Percentiles rank a stretch among this genome's conserved stretches.
Evolutionary conservation across 1,140 invertebrate species (phyloP).

Genomic region (Bombus difficillimus): DNA sequence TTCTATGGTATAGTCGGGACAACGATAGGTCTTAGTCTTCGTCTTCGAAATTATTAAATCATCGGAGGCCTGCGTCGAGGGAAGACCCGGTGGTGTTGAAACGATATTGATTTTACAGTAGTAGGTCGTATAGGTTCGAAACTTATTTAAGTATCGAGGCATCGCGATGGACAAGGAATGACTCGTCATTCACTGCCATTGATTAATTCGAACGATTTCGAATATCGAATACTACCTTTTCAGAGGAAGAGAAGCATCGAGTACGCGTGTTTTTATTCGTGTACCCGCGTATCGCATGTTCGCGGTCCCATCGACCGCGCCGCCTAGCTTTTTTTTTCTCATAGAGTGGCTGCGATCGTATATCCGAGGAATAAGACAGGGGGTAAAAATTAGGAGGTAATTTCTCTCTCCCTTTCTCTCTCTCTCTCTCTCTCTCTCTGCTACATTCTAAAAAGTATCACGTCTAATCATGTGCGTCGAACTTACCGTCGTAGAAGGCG

Average conservation of each 20-base stretch:
- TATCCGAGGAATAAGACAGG: conserved; percentile 41
- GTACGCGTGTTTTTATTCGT: conserved; percentile 27
- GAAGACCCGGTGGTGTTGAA: background rate
- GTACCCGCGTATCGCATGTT: conserved; percentile 42
- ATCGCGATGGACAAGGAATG: background rate
- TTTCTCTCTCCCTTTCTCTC: conserved; percentile 2
- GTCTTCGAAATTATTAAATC: background rate
- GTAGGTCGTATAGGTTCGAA: background rate
- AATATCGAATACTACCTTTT: background rate
- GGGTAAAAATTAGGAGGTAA: conserved; percentile 34
- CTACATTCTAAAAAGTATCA: background rate
- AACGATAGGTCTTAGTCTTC: conserved; percentile 5
- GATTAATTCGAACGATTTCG: background rate
- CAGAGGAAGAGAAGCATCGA: background rate
- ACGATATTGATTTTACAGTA: conserved; percentile 3
- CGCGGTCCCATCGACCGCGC: conserved; percentile 45
- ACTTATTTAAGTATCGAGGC: background rate
- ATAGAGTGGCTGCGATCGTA: conserved; percentile 25
- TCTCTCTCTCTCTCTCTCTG: conserved; percentile 10
- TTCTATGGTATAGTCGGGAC: conserved; percentile 5
- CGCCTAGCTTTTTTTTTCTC: background rate
- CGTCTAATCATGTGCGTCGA: conserved; percentile 37
- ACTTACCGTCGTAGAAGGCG: conserved; percentile 89
- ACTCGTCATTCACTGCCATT: background rate
- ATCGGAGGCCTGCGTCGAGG: background rate